Conservation (phyloP, 2,888 invertebrate genomes). For the Eristalis tenax region DNA sequence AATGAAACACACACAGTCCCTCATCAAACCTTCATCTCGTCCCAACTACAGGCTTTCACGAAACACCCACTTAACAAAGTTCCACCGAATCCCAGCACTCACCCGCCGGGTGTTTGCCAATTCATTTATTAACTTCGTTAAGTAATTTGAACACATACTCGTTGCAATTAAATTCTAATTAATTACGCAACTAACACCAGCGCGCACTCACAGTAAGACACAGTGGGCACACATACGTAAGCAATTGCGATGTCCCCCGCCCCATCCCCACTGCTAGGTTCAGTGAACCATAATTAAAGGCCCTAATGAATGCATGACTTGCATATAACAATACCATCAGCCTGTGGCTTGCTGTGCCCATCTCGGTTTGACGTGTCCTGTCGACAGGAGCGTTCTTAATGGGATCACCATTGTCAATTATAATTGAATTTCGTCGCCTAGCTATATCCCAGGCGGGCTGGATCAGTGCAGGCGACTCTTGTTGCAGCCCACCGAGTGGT, state of each 20-base stretch:
- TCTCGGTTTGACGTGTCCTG: conserved; percentile 35
- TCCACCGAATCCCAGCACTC: not conserved
- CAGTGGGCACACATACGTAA: conserved; percentile 24
- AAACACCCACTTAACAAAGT: not conserved
- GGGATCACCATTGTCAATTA: conserved; percentile 57
- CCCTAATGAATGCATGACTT: conserved; percentile 8
- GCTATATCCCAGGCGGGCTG: conserved; percentile 17
- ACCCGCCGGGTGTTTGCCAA: not conserved
- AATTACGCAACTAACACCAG: conserved; percentile 36
- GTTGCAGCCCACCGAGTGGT: conserved; percentile 2
- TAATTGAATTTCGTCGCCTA: conserved; percentile 67
- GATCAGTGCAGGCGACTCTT: conserved; percentile 12
- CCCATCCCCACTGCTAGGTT: conserved; percentile 21
- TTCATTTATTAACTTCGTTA: conserved; percentile 11
- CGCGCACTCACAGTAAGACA: conserved; percentile 2
- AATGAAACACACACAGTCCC: not conserved
- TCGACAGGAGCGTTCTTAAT: conserved; percentile 34
- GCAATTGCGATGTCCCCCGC: too few relatives aligned
- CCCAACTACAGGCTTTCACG: not conserved
- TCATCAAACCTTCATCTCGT: not conserved
- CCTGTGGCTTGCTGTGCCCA: not conserved
- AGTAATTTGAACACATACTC: conserved; percentile 39
- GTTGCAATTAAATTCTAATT: conserved; percentile 51
- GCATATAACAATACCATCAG: not conserved
- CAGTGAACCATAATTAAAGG: conserved; percentile 60